A percentile compares a stretch with the other conserved stretches of the same genome.
Evolutionary conservation across 2,888 invertebrate genomes (phyloP).

Genomic region (Apamea epomidion): DNA sequence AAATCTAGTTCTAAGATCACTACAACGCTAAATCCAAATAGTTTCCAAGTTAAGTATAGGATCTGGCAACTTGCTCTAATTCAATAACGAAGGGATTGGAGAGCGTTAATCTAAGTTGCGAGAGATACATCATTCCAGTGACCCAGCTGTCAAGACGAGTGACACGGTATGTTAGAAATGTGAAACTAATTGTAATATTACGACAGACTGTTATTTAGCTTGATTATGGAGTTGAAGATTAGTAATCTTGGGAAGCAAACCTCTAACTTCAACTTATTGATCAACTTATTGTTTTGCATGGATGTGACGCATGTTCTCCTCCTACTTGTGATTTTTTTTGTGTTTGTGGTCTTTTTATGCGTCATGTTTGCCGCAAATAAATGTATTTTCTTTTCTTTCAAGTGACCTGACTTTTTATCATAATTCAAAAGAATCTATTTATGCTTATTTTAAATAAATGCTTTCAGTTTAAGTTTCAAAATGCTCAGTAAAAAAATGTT

Average conservation of each 20-base stretch:
- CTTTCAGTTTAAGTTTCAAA: background rate
- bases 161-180: background rate
- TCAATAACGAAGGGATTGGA: constrained; percentile 31
- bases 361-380: no score
- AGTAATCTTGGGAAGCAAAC: background rate
- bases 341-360: no score
- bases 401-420: background rate
- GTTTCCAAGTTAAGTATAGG: constrained; percentile 28
- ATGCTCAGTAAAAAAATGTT: no score
- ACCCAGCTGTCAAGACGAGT: constrained; percentile 1
- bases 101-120: constrained; percentile 24
- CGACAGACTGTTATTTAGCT: background rate
- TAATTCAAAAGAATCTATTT: background rate
- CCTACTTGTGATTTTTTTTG: no score
- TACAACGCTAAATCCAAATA: constrained; percentile 13
- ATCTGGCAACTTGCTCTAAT: constrained; percentile 28
- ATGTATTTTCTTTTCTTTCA: no score
- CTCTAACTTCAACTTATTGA: no score
- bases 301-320: no score
- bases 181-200: background rate
- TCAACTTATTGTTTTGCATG: no score
- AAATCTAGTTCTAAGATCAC: constrained; percentile 7
- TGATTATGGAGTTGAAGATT: background rate
- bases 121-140: constrained; percentile 23
- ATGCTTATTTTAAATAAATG: background rate